Percentiles rank a stretch among this genome's conserved stretches.
Conservation (phyloP, 2,113 vertebrate species). For the Nyctibius bracteatus region DNA sequence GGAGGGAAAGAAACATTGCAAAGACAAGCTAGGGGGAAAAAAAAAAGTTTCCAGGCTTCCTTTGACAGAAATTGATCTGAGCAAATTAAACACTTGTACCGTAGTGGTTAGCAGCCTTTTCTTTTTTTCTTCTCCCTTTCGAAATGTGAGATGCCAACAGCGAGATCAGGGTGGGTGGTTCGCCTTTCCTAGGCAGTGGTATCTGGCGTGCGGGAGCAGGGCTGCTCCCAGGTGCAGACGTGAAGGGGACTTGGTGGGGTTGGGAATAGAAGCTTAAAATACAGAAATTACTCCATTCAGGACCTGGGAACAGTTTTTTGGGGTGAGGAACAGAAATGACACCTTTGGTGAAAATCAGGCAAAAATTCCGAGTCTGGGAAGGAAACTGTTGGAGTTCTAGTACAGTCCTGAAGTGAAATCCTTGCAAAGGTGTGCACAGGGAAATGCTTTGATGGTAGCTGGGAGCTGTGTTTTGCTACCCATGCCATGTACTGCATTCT, state of each 20-base stretch:
- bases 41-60: not conserved
- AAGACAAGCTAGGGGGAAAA: not conserved
- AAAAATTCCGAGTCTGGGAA: not conserved
- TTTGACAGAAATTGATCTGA: slow-evolving; percentile 40
- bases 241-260: not conserved
- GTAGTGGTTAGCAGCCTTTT: not conserved
- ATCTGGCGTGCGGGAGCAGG: not conserved
- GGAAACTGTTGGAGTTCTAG: not conserved
- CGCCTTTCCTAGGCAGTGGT: not conserved
- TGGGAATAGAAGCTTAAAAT: not conserved
- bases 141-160: accelerated
- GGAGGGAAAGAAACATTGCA: not conserved
- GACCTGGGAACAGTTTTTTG: not conserved
- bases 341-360: not conserved
- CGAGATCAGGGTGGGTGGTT: accelerated
- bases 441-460: not conserved
- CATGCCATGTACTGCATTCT: not conserved
- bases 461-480: not conserved
- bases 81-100: not conserved
- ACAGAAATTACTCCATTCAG: not conserved
- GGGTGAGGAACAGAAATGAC: not conserved
- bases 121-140: not conserved
- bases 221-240: not conserved
- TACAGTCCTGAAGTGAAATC: not conserved
- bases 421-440: accelerated